phyloP scores from a whole-genome alignment of 2,888 invertebrate species.

The Phyllotreta cruciferae region DNA sequence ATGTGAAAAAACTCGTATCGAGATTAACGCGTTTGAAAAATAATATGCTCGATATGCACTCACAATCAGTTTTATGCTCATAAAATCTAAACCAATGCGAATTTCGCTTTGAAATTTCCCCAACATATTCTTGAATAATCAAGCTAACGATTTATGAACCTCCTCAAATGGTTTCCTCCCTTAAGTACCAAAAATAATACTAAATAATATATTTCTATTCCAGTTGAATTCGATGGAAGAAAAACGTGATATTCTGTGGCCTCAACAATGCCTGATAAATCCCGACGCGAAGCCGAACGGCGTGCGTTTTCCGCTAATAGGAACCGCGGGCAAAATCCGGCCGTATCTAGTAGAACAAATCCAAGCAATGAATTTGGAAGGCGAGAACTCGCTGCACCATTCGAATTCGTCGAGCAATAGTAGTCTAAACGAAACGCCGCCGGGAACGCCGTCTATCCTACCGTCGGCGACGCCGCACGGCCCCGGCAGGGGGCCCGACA shows the following conservation, averaged over 20 bases:
- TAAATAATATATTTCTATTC: too few species aligned
- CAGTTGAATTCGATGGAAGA: conserved; percentile 35
- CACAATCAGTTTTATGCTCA: too few species aligned
- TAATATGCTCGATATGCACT: too few species aligned
- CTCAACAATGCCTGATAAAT: conserved; percentile 38
- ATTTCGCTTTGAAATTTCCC: too few species aligned
- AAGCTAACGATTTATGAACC: too few species aligned
- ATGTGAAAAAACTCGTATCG: too few species aligned
- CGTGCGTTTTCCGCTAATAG: conserved; percentile 46
- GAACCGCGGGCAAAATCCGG: conserved; percentile 41
- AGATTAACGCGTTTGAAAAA: too few species aligned
- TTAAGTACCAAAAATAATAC: too few species aligned
- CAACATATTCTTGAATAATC: too few species aligned
- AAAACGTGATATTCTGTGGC: conserved; percentile 43
- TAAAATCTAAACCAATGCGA: too few species aligned
- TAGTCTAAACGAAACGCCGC: conserved; percentile 67
- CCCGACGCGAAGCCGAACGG: conserved; percentile 52
- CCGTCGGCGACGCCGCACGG: conserved; percentile 40
- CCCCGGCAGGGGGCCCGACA: conserved; percentile 39
- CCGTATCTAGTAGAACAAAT: conserved; percentile 61
- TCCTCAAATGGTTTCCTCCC: too few species aligned
- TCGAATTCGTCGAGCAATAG: conserved; percentile 65
- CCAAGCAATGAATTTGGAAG: conserved; percentile 62
- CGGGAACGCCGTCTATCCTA: conserved; percentile 57
- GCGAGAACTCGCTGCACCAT: conserved; percentile 61